phyloP scores from a whole-genome alignment of 2,113 vertebrate species.

The Scalopus aquaticus region DNA sequence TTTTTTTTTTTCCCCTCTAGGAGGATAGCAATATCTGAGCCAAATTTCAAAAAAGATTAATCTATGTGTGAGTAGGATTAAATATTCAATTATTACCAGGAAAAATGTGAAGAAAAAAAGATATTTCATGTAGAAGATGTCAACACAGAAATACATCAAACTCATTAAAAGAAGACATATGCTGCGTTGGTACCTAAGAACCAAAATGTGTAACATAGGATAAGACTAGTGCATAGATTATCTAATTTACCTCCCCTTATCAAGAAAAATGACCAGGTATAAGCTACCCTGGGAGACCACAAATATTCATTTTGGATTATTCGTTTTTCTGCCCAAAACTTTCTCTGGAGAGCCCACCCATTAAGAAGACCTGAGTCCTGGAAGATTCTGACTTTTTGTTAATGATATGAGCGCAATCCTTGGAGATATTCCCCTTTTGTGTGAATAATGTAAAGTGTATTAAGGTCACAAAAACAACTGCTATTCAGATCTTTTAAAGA shows the following conservation, averaged over 20 bases:
- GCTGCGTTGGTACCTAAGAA: not conserved
- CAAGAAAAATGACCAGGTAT: not conserved
- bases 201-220: not conserved
- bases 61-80: not conserved
- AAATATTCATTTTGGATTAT: not conserved
- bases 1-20: not conserved
- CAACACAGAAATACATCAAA: not conserved
- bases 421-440: not conserved
- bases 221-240: not conserved
- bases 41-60: not conserved
- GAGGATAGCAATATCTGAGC: not conserved
- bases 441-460: not conserved
- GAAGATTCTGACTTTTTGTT: not conserved
- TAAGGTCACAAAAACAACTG: not conserved
- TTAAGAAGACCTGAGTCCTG: not conserved
- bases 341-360: not conserved
- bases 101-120: not conserved
- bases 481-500: not conserved
- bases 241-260: not conserved
- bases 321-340: not conserved
- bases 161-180: not conserved
- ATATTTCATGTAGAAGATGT: not conserved
- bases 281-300: not conserved
- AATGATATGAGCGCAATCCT: not conserved
- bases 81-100: not conserved